Conservation (phyloP, 1,140 invertebrate species). For the Cherax destructor region DNA sequence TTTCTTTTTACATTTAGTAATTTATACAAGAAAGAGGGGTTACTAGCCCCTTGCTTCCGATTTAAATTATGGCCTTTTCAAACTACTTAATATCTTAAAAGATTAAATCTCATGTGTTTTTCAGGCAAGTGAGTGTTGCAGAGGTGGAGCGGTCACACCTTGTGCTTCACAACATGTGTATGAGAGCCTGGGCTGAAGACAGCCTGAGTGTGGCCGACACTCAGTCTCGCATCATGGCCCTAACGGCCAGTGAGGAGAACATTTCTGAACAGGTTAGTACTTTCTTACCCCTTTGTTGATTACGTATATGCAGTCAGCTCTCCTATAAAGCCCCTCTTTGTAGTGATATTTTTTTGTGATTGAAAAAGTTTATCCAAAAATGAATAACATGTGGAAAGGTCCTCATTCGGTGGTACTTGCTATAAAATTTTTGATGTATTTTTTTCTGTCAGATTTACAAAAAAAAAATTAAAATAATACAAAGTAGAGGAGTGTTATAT, state of each 20-base stretch:
- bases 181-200: slow-evolving; percentile 75
- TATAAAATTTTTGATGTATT: no score
- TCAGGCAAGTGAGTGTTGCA: slow-evolving; percentile 75
- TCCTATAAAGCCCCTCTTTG: neutral
- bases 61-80: no score
- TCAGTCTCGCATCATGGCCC: slow-evolving; percentile 72
- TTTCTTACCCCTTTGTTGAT: neutral
- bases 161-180: slow-evolving; percentile 78
- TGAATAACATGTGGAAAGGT: no score
- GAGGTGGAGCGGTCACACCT: slow-evolving; percentile 79
- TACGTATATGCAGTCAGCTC: neutral
- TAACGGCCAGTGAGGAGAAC: slow-evolving; percentile 64
- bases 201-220: slow-evolving; percentile 72
- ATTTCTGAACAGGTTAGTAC: slow-evolving; percentile 45
- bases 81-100: neutral
- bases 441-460: no score
- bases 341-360: no score
- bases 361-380: no score
- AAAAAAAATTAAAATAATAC: no score
- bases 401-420: no score
- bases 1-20: no score
- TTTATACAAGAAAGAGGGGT: no score
- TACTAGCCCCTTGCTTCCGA: no score
- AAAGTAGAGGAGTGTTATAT: no score
- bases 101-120: neutral